Conservation (phyloP, 2,113 vertebrate species). For the Peromyscus maniculatus region DNA sequence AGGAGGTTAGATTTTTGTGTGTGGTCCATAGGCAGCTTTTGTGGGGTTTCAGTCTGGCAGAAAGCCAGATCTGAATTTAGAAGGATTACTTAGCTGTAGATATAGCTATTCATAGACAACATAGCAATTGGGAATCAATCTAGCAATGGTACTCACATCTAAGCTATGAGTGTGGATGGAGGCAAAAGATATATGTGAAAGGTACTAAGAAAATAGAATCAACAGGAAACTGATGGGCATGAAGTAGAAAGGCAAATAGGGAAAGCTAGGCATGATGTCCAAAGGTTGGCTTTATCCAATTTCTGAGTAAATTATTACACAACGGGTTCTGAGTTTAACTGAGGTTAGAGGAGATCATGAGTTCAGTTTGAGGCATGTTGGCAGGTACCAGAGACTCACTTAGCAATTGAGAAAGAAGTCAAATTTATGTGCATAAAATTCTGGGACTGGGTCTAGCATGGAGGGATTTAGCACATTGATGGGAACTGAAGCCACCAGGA, state of each 20-base stretch:
- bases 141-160: neutral
- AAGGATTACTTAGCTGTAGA: neutral
- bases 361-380: neutral
- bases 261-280: neutral
- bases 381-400: neutral
- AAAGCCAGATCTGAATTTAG: neutral
- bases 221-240: neutral
- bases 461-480: neutral
- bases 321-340: neutral
- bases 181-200: neutral
- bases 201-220: neutral
- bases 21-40: neutral
- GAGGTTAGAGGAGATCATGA: neutral
- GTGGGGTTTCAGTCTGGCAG: neutral
- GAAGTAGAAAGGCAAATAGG: neutral
- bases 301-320: neutral
- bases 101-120: neutral
- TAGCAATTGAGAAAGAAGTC: slow-evolving; percentile 19
- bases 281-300: neutral
- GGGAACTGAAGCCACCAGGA: neutral
- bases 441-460: neutral
- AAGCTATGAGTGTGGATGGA: neutral
- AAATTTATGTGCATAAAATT: neutral
- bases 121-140: neutral
- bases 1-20: neutral